phyloP scores from a whole-genome alignment of 2,113 vertebrate species.

The Pygoscelis adeliae region DNA sequence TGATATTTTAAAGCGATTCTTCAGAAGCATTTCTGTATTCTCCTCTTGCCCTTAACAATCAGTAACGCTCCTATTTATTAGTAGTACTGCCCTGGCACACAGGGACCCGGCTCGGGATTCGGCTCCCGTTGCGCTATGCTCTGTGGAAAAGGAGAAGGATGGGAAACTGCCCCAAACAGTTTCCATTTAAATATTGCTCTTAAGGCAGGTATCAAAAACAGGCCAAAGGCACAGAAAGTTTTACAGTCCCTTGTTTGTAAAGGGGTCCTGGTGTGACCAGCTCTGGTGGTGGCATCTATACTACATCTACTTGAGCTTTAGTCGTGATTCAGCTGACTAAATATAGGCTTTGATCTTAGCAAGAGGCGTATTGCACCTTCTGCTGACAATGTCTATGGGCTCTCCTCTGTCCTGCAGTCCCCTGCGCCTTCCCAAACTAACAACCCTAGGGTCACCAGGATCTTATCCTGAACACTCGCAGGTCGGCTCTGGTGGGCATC shows the following conservation, averaged over 20 bases:
- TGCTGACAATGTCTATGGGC: fast-evolving
- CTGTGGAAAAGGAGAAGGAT: not conserved
- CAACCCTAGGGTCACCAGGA: not conserved
- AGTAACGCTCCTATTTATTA: too few relatives aligned
- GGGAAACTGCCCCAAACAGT: not conserved
- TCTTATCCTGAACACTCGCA: not conserved
- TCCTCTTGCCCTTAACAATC: not conserved
- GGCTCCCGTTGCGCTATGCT: not conserved
- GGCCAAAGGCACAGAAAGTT: not conserved
- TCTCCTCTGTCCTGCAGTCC: not conserved
- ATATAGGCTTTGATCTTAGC: not conserved
- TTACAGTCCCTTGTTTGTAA: not conserved
- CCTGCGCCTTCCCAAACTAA: not conserved
- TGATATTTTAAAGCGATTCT: too few relatives aligned
- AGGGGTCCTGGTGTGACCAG: too few relatives aligned
- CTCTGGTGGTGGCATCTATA: not conserved
- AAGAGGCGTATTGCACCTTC: not conserved
- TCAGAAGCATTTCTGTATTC: not conserved
- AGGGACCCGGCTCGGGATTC: not conserved
- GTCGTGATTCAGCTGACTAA: not conserved
- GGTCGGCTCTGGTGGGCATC: too few relatives aligned
- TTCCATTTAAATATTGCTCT: not conserved
- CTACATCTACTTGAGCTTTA: not conserved
- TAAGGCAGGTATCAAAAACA: not conserved
- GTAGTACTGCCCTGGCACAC: not conserved